A percentile compares a stretch with the other conserved stretches of the same genome.
These are phyloP conservation scores for Scolopax mira DNA, from an alignment of 2,113 vertebrate genomes.

Conservation along the genomic window DNA sequence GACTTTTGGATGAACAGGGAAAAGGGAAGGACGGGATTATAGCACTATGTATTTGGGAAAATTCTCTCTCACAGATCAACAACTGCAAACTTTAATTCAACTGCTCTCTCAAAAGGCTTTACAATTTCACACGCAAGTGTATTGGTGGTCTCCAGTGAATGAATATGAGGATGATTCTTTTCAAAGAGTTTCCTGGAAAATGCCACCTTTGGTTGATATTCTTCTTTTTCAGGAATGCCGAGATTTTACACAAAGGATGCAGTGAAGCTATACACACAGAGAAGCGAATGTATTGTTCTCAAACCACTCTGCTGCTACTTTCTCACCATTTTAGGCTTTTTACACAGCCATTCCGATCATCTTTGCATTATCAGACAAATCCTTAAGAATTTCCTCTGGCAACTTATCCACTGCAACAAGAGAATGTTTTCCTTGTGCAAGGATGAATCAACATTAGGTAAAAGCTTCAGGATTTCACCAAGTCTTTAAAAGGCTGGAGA, in stretches of 20 bases:
- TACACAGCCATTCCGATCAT: constrained; percentile 39
- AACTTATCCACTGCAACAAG: neutral
- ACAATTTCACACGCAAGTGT: neutral
- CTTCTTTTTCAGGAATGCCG: constrained; percentile 45
- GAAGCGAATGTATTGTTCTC: neutral
- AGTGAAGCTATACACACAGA: constrained; percentile 9
- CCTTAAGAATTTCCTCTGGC: constrained; percentile 59
- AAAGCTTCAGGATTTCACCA: neutral
- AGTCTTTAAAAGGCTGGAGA: constrained; percentile 24
- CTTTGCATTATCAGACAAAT: constrained; percentile 65
- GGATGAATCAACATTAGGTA: neutral
- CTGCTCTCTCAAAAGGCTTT: constrained; percentile 10
- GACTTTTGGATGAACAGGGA: neutral
- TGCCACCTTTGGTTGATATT: constrained; percentile 20
- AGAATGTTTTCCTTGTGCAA: constrained; percentile 38
- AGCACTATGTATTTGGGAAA: neutral
- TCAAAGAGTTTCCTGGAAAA: constrained; percentile 41
- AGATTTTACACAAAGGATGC: constrained; percentile 55
- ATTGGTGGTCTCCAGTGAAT: neutral
- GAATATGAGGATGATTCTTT: constrained; percentile 16
- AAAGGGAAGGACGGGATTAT: neutral
- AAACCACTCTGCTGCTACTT: constrained; percentile 33
- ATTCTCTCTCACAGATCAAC: neutral
- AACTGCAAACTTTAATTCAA: neutral
- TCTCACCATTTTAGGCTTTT: constrained; percentile 50